Conservation (phyloP, 2,113 vertebrate species). For the Heptranchias perlo region DNA sequence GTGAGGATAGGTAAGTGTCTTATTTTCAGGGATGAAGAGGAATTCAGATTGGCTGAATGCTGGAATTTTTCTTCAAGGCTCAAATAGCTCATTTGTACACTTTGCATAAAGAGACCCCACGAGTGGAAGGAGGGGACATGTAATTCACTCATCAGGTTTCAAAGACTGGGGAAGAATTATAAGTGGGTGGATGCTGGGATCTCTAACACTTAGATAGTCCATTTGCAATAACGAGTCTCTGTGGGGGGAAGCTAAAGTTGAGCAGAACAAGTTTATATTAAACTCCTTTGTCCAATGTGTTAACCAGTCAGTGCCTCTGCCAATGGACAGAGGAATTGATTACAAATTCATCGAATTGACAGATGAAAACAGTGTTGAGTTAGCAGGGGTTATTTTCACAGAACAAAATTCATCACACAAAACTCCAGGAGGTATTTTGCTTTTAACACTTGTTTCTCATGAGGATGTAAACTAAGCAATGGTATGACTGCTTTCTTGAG, state of each 20-base stretch:
- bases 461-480: neutral
- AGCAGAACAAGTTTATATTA: neutral
- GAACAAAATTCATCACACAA: neutral
- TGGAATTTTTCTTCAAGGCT: neutral
- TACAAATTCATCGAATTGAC: no score
- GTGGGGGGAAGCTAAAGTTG: neutral
- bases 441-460: neutral
- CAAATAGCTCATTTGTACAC: neutral
- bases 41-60: neutral
- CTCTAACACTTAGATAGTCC: neutral
- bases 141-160: neutral
- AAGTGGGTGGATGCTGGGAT: neutral
- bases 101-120: neutral
- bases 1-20: neutral
- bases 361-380: no score
- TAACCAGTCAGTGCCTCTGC: neutral
- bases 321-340: neutral
- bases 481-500: no score
- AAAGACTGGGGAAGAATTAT: neutral
- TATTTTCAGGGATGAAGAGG: neutral
- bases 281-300: neutral
- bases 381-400: neutral
- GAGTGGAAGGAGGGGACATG: neutral
- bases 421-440: neutral
- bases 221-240: neutral